Conservation (phyloP, 2,888 invertebrate genomes). For the Mesochorus sp. region DNA sequence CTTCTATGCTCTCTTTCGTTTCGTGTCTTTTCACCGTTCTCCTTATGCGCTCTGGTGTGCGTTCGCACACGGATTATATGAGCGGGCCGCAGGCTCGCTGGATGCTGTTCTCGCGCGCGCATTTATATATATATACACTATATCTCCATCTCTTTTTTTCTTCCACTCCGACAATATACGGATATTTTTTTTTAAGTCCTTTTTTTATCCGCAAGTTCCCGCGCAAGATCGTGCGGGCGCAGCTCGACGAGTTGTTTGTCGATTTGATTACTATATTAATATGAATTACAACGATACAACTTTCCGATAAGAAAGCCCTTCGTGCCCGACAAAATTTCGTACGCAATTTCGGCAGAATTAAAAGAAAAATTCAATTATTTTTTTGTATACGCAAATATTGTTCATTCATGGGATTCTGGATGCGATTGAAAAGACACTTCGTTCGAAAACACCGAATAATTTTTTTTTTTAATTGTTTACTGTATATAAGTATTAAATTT, state of each 20-base stretch:
- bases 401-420: too few relatives aligned
- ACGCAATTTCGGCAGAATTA: too few relatives aligned
- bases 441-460: too few relatives aligned
- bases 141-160: not conserved
- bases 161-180: not conserved
- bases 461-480: too few relatives aligned
- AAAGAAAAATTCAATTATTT: not conserved
- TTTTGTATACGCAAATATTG: not conserved
- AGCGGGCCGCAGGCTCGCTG: not conserved
- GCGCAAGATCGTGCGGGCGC: conserved; percentile 17
- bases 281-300: conserved; percentile 40
- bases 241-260: conserved; percentile 53
- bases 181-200: not conserved
- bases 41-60: not conserved
- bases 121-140: too few relatives aligned
- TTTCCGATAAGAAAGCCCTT: too few relatives aligned
- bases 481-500: too few relatives aligned
- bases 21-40: conserved; percentile 4
- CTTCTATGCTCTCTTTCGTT: conserved; percentile 3
- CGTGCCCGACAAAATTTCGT: not conserved
- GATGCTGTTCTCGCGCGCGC: conserved; percentile 11
- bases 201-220: conserved; percentile 44
- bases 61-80: not conserved
- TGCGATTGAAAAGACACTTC: too few relatives aligned
- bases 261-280: conserved; percentile 59